Percentiles rank a stretch among this genome's conserved stretches.
Evolutionary conservation across 1,140 invertebrate genomes (phyloP).

Genomic region (Lamellibrachia luymesi): DNA sequence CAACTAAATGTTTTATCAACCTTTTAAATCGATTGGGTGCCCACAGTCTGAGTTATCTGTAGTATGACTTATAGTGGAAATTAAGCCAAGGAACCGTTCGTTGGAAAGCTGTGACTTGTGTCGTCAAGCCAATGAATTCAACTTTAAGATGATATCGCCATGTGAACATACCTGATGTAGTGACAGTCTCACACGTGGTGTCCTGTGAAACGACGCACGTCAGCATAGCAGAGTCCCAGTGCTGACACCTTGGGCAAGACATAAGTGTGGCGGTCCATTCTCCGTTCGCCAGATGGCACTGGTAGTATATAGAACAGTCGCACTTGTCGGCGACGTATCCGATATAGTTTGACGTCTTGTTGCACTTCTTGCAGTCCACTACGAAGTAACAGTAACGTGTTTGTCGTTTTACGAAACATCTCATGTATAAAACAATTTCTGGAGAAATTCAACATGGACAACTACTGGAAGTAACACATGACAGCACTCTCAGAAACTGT

Average conservation of each 20-base stretch:
- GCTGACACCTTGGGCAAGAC: background rate
- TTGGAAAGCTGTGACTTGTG: no score
- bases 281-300: background rate
- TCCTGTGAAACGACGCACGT: background rate
- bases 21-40: no score
- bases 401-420: background rate
- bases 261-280: background rate
- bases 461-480: background rate
- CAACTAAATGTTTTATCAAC: no score
- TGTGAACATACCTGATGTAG: background rate
- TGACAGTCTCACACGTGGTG: background rate
- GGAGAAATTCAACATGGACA: background rate
- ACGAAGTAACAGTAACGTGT: background rate
- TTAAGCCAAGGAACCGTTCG: no score
- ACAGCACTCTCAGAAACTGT: background rate
- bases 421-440: background rate
- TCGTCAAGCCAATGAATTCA: no score
- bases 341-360: background rate
- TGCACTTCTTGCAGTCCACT: conserved; percentile 6
- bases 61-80: no score
- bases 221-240: background rate
- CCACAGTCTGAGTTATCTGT: no score
- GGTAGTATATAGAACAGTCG: background rate
- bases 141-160: no score
- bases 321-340: background rate